Base-by-base conservation (phyloP, 2,113 vertebrate species). In the Callipepla squamata region DNA sequence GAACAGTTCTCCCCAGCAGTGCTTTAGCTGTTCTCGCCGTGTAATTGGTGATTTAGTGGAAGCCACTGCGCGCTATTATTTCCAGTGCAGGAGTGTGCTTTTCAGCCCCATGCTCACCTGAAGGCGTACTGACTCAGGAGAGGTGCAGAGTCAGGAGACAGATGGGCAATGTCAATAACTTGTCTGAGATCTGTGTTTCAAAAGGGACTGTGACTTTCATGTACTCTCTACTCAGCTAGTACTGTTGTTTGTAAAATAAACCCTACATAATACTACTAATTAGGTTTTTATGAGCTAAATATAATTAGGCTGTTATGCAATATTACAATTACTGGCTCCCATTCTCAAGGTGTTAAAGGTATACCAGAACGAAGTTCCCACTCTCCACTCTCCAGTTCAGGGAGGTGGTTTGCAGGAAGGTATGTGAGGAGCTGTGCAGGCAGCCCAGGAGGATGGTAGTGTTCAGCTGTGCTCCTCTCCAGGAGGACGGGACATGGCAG, bases 161-260 rank as follows among this genome's bases (percentile, higher is more conserved):
- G 72, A 77, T 28, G 66, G 88, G 51, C 61, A 77, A 65, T 10
- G 22, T 86, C 36, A 89, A 94, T 95, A 90, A 92, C 93, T 93
- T 36, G 36, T 36, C 36, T 36, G 36, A 36, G 36, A 36, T 36
- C 36, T 36, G 36, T 36, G 36, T 36, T 36, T 36, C 36, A 36
- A 36, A 36, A 36, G 36, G 36, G 36, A 36, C 36, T 36, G 36
- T 36, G 36, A 36, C 7, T 36, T 36, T 36, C 36, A 36, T 36
- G 36, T 36, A 36, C 36, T 36, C 36, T 36, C 36, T 36, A 7
- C 36, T 36, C 36, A 36, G 36, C 36, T 36, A 36, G 36, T 36
- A 36, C 36, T 36, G 36, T 36, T 36, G 36, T 36, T 36, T 36
- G 36, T 36, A 36, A 36, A 36, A 36, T 36, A 36, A 36, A 36